A percentile compares a stretch with the other conserved stretches of the same genome.
These are phyloP conservation scores for Morbakka virulenta DNA, from an alignment of 30 jellyfish, hydroid and myxozoan genomes.

Conservation along the genomic window DNA sequence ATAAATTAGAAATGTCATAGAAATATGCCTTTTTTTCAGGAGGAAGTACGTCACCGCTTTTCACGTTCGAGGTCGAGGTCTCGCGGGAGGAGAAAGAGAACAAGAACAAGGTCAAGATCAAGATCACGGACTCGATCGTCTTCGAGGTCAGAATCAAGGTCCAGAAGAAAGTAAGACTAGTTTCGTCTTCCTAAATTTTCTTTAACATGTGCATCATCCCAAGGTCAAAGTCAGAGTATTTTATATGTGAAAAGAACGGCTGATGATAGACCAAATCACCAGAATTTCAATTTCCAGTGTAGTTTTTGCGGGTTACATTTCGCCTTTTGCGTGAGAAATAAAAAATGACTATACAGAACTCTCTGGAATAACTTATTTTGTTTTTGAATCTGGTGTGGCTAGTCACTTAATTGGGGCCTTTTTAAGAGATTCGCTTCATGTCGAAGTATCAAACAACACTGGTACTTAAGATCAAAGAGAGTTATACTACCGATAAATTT, in stretches of 20 bases:
- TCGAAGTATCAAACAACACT: too few species aligned
- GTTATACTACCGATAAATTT: too few species aligned
- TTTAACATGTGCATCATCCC: not conserved
- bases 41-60: conserved; percentile 51
- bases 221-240: too few species aligned
- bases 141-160: conserved; percentile 30
- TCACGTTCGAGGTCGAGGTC: conserved; percentile 9
- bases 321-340: too few species aligned
- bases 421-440: too few species aligned
- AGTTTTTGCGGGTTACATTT: too few species aligned
- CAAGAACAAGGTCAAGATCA: conserved; percentile 59
- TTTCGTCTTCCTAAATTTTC: not conserved
- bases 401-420: too few species aligned
- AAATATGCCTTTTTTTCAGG: conserved; percentile 29
- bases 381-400: too few species aligned
- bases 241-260: not conserved
- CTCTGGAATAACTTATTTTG: too few species aligned
- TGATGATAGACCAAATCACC: not conserved
- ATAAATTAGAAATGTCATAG: too few species aligned
- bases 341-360: too few species aligned
- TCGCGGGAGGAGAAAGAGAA: not conserved
- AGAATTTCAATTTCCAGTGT: not conserved
- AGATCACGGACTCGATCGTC: conserved; percentile 62
- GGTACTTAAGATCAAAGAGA: too few species aligned
- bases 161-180: conserved; percentile 3